These are phyloP conservation scores for Muricea muricata DNA, from an alignment of 92 coral and sea anemone species.

Conservation along the genomic window DNA sequence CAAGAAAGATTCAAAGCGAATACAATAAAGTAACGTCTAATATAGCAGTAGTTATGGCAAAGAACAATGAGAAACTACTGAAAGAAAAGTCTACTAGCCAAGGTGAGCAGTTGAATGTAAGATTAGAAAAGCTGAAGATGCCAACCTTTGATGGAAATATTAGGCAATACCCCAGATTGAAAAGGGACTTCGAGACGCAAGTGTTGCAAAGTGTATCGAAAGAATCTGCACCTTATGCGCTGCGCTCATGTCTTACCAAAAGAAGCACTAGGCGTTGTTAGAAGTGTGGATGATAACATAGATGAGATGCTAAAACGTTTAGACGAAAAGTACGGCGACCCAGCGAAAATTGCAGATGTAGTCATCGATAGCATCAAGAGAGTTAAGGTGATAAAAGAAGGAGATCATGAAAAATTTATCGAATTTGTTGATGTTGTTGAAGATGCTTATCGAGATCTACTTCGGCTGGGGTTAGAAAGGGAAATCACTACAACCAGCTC, in stretches of 20 bases:
- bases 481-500: constrained; percentile 77
- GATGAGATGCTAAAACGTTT: constrained; percentile 60
- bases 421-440: constrained; percentile 59
- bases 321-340: constrained; percentile 68
- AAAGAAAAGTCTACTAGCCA: not conserved
- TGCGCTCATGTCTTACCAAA: constrained; percentile 59
- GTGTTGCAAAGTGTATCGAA: constrained; percentile 29
- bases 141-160: constrained; percentile 65
- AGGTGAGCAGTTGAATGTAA: constrained; percentile 12
- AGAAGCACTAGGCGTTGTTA: too few species aligned
- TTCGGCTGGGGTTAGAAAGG: constrained; percentile 60
- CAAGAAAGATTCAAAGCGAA: constrained; percentile 49
- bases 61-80: not conserved
- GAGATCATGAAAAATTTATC: constrained; percentile 57
- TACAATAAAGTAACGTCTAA: constrained; percentile 36
- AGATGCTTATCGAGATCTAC: constrained; percentile 65
- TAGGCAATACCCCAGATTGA: constrained; percentile 61
- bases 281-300: constrained; percentile 2
- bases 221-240: constrained; percentile 46
- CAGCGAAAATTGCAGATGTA: constrained; percentile 60
- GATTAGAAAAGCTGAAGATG: constrained; percentile 64
- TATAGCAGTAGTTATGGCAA: not conserved
- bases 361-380: constrained; percentile 43
- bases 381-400: constrained; percentile 46
- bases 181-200: constrained; percentile 57